These are phyloP conservation scores for Orientallactaga bullata DNA, from an alignment of 2,113 vertebrate genomes.

Conservation along the genomic window DNA sequence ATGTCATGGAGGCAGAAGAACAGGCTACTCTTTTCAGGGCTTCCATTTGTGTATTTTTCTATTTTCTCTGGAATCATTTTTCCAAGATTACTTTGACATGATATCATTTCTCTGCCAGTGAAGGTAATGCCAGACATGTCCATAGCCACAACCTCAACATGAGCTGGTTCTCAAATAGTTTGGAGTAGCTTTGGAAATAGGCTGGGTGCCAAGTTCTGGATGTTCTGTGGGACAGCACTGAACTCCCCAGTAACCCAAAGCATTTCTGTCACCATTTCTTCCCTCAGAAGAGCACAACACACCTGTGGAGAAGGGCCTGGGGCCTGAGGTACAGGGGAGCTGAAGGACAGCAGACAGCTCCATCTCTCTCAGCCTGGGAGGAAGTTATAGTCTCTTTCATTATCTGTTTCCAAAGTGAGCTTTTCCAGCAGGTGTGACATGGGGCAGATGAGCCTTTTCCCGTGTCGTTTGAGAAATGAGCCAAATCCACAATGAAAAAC, in stretches of 20 bases:
- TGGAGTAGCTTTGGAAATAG: slow-evolving; percentile 35
- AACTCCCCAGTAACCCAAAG: slow-evolving; percentile 8
- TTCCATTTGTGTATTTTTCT: not conserved
- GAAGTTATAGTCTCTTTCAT: not conserved
- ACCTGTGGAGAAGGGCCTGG: not conserved
- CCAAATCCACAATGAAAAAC: not conserved
- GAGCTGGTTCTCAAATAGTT: slow-evolving; percentile 35
- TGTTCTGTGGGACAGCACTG: not conserved
- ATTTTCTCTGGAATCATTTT: slow-evolving; percentile 12
- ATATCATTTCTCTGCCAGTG: not conserved
- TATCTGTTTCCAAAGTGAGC: not conserved
- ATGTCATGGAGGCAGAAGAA: not conserved
- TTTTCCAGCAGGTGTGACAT: slow-evolving; percentile 9
- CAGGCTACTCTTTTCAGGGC: not conserved
- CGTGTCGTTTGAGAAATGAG: slow-evolving; percentile 3
- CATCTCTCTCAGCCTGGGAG: not conserved
- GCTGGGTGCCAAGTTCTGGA: not conserved
- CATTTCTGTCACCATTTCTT: not conserved
- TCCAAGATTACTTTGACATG: not conserved
- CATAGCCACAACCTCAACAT: not conserved
- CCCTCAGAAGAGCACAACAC: not conserved
- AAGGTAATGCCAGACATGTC: not conserved
- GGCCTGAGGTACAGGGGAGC: not conserved
- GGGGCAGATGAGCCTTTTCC: not conserved
- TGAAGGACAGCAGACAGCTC: not conserved